Evolutionary conservation across 2,888 invertebrate genomes (phyloP).

Genomic region (Drosophila suboccidentalis): DNA sequence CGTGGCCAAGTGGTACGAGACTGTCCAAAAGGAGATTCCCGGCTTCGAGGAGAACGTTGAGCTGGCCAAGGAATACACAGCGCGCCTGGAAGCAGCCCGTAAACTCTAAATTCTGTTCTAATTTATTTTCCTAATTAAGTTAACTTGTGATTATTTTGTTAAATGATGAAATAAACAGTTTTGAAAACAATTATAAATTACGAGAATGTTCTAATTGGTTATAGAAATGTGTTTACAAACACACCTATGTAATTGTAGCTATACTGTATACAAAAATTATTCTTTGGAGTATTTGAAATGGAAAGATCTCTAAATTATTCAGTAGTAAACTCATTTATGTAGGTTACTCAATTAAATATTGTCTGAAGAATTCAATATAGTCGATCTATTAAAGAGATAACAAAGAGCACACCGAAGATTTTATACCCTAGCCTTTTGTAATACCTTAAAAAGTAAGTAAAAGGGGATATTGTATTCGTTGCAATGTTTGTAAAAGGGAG

Average conservation of each 20-base stretch:
- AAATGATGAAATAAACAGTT: conserved; percentile 1
- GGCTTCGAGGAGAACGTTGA: conserved; percentile 77
- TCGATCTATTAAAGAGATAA: too few relatives aligned
- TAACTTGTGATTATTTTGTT: conserved; percentile 5
- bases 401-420: too few relatives aligned
- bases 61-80: conserved; percentile 14
- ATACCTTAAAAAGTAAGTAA: too few relatives aligned
- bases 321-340: too few relatives aligned
- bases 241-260: not conserved
- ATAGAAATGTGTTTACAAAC: not conserved
- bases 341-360: too few relatives aligned
- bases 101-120: not conserved
- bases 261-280: too few relatives aligned
- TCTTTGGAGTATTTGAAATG: too few relatives aligned
- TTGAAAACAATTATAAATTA: not conserved
- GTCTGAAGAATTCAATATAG: too few relatives aligned
- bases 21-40: conserved; percentile 86
- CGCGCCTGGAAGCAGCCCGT: conserved; percentile 12
- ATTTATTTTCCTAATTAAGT: conserved; percentile 1
- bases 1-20: conserved; percentile 33
- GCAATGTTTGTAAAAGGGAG: too few relatives aligned
- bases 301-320: too few relatives aligned
- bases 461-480: too few relatives aligned
- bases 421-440: too few relatives aligned
- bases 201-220: not conserved